phyloP scores from a whole-genome alignment of 2,888 invertebrate species.

The Drosophila koepferae region DNA sequence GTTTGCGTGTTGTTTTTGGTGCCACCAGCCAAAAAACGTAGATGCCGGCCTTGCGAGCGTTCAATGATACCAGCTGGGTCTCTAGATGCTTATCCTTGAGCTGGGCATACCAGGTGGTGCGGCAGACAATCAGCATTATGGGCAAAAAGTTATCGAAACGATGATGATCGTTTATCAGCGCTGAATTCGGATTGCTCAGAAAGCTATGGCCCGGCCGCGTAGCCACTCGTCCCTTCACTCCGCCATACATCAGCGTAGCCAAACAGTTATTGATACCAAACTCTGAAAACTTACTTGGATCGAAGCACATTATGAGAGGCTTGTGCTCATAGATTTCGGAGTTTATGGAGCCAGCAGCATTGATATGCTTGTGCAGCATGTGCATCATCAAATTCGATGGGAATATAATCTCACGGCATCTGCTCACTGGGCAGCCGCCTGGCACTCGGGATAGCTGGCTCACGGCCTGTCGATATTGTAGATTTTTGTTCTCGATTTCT shows the following conservation, averaged over 20 bases:
- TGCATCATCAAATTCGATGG: constrained; percentile 52
- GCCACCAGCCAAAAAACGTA: constrained; percentile 62
- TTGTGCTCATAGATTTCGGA: constrained; percentile 32
- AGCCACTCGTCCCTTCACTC: neutral
- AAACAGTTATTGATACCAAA: constrained; percentile 25
- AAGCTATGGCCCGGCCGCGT: constrained; percentile 28
- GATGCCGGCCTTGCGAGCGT: constrained; percentile 25
- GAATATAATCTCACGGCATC: constrained; percentile 45
- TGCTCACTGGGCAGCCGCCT: constrained; percentile 39
- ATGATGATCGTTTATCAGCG: constrained; percentile 19
- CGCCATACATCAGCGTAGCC: constrained; percentile 49
- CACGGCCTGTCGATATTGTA: neutral
- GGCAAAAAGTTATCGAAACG: constrained; percentile 42
- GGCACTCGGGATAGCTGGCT: constrained; percentile 28
- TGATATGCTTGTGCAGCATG: constrained; percentile 37
- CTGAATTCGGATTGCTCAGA: constrained; percentile 33
- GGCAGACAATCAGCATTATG: constrained; percentile 48
- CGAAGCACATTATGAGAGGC: constrained; percentile 30
- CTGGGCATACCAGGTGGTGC: constrained; percentile 52
- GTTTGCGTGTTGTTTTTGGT: constrained; percentile 27
- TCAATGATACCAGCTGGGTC: constrained; percentile 20
- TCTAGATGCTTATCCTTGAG: constrained; percentile 42
- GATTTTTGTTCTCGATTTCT: constrained; percentile 1
- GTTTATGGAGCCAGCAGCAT: neutral
- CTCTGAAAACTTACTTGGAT: constrained; percentile 14